A percentile compares a stretch with the other conserved stretches of the same genome.
phyloP scores from a whole-genome alignment of 2,113 vertebrate species.

The Bostrychus sinensis region DNA sequence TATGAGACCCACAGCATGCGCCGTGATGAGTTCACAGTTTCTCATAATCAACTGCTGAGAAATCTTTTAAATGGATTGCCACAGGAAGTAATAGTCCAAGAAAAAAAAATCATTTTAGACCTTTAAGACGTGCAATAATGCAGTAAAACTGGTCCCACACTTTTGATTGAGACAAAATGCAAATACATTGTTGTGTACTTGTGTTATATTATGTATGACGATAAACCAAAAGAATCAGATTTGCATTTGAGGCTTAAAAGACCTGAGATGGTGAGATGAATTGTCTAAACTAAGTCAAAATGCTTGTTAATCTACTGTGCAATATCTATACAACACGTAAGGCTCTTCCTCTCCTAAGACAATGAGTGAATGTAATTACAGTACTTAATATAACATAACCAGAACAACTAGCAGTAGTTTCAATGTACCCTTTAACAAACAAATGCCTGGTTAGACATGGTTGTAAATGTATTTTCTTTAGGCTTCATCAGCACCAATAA shows the following conservation, averaged over 20 bases:
- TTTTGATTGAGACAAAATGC: conserved; percentile 45
- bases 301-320: not conserved
- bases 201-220: conserved; percentile 2
- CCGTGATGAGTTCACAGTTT: conserved; percentile 49
- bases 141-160: conserved; percentile 50
- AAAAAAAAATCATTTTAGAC: conserved; percentile 5
- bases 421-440: conserved; percentile 31
- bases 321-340: conserved; percentile 19
- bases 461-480: conserved; percentile 1
- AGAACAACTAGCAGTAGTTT: conserved; percentile 43
- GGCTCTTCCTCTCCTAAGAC: conserved; percentile 26
- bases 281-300: conserved; percentile 10
- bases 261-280: conserved; percentile 13
- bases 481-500: conserved; percentile 30
- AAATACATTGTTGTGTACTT: conserved; percentile 26
- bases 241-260: conserved; percentile 17
- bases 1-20: conserved; percentile 25
- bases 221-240: not conserved
- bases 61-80: conserved; percentile 32
- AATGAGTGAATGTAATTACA: conserved; percentile 33
- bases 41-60: conserved; percentile 40
- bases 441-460: conserved; percentile 13
- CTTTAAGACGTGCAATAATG: conserved; percentile 33
- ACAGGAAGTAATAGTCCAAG: conserved; percentile 32
- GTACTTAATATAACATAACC: conserved; percentile 40